Conservation (phyloP, 2,888 invertebrate species). For the Eurytoma adleriae region DNA sequence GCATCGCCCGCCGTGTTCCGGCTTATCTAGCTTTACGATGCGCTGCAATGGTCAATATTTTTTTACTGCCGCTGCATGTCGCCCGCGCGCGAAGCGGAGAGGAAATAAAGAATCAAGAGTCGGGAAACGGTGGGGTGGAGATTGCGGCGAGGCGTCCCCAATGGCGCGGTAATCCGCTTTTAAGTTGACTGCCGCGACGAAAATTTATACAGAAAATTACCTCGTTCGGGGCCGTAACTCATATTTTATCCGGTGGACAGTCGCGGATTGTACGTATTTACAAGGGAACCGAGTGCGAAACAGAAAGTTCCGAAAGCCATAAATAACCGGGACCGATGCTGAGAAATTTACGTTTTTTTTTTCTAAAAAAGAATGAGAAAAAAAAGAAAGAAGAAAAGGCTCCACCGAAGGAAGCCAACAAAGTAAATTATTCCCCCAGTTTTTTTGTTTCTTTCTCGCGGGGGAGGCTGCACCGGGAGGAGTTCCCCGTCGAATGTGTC, state of each 20-base stretch:
- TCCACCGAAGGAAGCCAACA: constrained; percentile 19
- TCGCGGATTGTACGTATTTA: constrained; percentile 21
- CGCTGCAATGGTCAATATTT: constrained; percentile 46
- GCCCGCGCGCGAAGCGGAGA: background rate
- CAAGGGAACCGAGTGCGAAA: background rate
- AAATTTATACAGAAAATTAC: constrained; percentile 40
- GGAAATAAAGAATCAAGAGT: constrained; percentile 40
- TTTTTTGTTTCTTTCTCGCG: background rate
- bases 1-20: constrained; percentile 5
- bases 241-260: constrained; percentile 27
- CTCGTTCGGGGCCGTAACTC: constrained; percentile 13
- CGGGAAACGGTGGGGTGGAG: background rate
- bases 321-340: constrained; percentile 29
- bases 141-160: too few relatives aligned
- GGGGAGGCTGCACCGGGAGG: too few relatives aligned
- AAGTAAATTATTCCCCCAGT: constrained; percentile 42
- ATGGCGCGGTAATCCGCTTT: constrained; percentile 27
- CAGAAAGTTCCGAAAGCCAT: background rate
- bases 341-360: constrained; percentile 28
- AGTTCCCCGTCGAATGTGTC: background rate
- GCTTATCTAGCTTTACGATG: constrained; percentile 45
- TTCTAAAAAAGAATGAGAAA: too few relatives aligned
- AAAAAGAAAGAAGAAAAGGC: background rate
- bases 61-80: constrained; percentile 28
- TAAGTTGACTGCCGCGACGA: constrained; percentile 4